Percentiles rank a stretch among this genome's conserved stretches.
phyloP scores from a whole-genome alignment of 2,113 vertebrate species.

The Nibea coibor region DNA sequence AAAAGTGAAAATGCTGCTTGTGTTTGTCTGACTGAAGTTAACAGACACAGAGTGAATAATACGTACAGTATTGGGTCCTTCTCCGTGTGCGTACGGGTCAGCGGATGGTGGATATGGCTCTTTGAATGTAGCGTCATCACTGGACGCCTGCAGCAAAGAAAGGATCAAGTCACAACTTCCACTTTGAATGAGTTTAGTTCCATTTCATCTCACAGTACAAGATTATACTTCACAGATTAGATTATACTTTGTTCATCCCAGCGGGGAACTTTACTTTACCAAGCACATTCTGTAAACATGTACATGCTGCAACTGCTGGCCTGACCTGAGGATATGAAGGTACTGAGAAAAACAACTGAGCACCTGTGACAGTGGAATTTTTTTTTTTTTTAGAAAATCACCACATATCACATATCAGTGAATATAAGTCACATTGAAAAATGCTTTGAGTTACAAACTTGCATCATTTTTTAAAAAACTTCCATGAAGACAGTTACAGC shows the following conservation, averaged over 20 bases:
- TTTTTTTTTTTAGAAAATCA: no score
- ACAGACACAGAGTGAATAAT: not conserved
- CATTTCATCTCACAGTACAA: not conserved
- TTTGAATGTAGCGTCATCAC: conserved; percentile 83
- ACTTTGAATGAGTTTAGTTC: not conserved
- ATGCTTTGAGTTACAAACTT: no score
- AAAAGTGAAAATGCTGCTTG: not conserved
- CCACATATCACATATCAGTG: no score
- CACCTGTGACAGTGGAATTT: no score
- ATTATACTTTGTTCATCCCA: no score
- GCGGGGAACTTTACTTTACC: no score
- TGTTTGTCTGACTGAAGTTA: not conserved
- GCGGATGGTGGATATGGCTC: conserved; percentile 80
- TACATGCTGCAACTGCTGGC: no score
- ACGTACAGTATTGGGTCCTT: conserved; percentile 72
- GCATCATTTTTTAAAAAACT: no score
- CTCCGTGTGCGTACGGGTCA: conserved; percentile 75
- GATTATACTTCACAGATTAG: no score
- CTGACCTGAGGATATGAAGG: not conserved
- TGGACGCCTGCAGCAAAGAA: conserved; percentile 55
- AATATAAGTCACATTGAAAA: no score
- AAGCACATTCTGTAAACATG: not conserved
- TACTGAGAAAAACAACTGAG: no score
- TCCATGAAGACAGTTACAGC: no score
- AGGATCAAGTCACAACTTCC: not conserved